Base-by-base conservation (phyloP, 2,113 vertebrate species). In the Peromyscus californicus region DNA sequence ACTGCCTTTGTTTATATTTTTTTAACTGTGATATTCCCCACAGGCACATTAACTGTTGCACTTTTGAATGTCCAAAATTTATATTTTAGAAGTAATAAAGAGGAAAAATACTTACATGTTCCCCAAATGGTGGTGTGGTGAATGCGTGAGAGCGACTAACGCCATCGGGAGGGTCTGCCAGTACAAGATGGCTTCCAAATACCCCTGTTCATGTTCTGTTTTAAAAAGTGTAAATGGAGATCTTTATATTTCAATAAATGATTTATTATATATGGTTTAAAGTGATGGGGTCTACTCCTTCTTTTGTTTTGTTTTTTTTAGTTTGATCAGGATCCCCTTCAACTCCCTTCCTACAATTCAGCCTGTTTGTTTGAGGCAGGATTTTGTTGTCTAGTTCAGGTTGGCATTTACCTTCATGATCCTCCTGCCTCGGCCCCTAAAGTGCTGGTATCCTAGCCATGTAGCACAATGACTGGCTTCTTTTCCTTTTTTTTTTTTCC, bases 41-140 rank as follows among this genome's bases (percentile, higher is more conserved):
- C 98, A 99, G 99, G 99, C 99, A 99, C 98, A 98, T 99, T 98
- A 99, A 99, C 99, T 99, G 99, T 99, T 99, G 99, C 99, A 99
- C 99, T 99, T 99, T 99, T 99, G 99, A 99, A 99, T 99, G 99
- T 99, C 98, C 98, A 98, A 98, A 99, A 99, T 97, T 98, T 99
- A 99, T 99, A 99, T 99, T 99, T 99, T 99, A 99, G 98, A 98
- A 97, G 98, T 99, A 99, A 98, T 98, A 99, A 98, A 98, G 98
- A 98, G 98, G 98, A 97, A 80, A 98, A 97, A 97, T 97, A 95
- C 97, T 70, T 97, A 98, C 76, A 96, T 98, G 95, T 99, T 99
- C 99, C 98, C 98, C 97, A 98, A 98, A 98, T 98, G 94, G 97
- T 98, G 98, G 98, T 98, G 98, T 98, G 99, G 98, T 98, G 98